These are phyloP conservation scores for Phyllotreta cruciferae DNA, from an alignment of 2,888 invertebrate genomes.

Conservation along the genomic window DNA sequence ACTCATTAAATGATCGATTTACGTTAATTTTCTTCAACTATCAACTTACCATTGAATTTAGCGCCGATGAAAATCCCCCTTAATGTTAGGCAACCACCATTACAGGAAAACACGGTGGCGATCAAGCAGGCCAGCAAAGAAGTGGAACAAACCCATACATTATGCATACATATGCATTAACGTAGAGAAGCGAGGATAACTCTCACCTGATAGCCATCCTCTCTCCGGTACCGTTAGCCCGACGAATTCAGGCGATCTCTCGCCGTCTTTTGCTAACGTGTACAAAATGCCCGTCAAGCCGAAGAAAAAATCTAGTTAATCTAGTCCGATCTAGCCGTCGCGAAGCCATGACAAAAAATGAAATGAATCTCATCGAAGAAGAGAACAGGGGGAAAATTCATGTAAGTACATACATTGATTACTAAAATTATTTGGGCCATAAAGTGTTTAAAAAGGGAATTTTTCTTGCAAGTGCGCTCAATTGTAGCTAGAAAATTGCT, in stretches of 20 bases:
- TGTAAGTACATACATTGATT: background rate
- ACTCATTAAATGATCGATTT: too few relatives aligned
- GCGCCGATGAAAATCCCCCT: too few relatives aligned
- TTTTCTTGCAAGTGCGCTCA: background rate
- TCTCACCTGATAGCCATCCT: slow-evolving; percentile 6
- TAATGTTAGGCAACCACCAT: too few relatives aligned
- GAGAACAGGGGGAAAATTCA: background rate
- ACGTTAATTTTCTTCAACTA: too few relatives aligned
- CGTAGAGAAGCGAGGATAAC: background rate
- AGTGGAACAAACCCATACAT: too few relatives aligned
- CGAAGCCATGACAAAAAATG: slow-evolving; percentile 12
- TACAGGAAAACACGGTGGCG: too few relatives aligned
- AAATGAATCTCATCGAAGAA: slow-evolving; percentile 13
- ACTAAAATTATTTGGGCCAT: too few relatives aligned
- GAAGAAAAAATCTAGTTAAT: slow-evolving; percentile 14
- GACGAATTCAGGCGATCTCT: slow-evolving; percentile 13
- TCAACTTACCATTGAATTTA: too few relatives aligned
- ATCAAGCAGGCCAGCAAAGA: too few relatives aligned
- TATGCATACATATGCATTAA: too few relatives aligned
- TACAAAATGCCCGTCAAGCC: slow-evolving; percentile 13
- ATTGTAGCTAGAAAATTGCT: too few relatives aligned
- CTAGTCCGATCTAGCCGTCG: background rate
- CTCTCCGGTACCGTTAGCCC: slow-evolving; percentile 19
- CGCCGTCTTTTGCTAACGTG: slow-evolving; percentile 15
- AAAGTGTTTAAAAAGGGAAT: background rate